Evolutionary conservation across 2,113 vertebrate genomes (phyloP).

Genomic region (Tor tambroides): DNA sequence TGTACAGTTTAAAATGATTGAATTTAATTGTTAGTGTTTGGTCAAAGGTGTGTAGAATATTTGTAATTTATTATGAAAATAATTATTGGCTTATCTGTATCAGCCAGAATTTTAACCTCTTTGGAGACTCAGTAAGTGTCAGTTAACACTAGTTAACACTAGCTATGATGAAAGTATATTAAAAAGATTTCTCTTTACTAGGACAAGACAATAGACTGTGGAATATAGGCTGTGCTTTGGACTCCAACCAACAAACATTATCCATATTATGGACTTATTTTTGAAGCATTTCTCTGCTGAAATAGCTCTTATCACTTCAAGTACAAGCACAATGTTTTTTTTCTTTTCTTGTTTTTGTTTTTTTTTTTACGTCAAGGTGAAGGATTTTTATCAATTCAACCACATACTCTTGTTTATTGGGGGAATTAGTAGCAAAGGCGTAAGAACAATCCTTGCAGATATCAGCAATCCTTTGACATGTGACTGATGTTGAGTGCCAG

Average conservation of each 20-base stretch:
- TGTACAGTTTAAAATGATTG: no score
- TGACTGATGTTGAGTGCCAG: not conserved
- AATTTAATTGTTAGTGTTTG: not conserved
- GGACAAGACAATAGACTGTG: not conserved
- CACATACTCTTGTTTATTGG: not conserved
- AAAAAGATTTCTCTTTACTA: not conserved
- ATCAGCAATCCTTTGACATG: not conserved
- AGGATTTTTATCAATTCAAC: not conserved
- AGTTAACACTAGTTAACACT: no score
- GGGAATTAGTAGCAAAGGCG: not conserved
- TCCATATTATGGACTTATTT: not conserved
- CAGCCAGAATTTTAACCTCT: not conserved
- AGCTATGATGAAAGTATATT: not conserved
- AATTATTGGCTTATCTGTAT: not conserved
- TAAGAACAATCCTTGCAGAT: no score
- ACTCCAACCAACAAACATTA: not conserved
- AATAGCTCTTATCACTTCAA: not conserved
- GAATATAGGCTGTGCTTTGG: constrained; percentile 15
- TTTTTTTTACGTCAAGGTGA: no score
- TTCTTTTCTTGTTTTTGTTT: no score
- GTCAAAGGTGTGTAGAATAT: not conserved
- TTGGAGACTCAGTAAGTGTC: not conserved
- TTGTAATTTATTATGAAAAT: not conserved
- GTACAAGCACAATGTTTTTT: not conserved
- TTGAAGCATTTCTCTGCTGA: not conserved